Percentiles rank a stretch among this genome's conserved stretches.
Conservation (phyloP, 1,140 invertebrate genomes). For the Polypedilum vanderplanki region DNA sequence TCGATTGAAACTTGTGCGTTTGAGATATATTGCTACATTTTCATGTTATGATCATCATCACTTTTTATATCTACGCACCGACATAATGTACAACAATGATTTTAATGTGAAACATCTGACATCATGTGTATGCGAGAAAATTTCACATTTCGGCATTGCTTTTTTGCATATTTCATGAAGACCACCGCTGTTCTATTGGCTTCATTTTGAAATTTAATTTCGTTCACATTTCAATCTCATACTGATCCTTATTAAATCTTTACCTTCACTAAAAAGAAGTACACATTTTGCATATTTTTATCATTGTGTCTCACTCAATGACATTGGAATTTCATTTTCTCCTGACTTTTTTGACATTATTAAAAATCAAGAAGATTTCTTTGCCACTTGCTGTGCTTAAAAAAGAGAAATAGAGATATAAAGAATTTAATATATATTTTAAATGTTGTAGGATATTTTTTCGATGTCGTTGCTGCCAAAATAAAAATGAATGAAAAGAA, state of each 20-base stretch:
- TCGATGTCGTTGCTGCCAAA: too few species aligned
- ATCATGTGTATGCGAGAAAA: constrained; percentile 37
- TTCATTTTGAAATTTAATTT: constrained; percentile 32
- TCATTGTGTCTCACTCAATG: background rate
- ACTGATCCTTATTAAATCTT: background rate
- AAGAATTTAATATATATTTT: too few species aligned
- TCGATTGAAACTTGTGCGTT: constrained; percentile 4
- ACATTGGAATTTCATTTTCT: background rate
- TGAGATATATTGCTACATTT: background rate
- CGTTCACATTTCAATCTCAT: constrained; percentile 9
- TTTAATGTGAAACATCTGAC: constrained; percentile 6
- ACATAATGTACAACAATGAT: background rate
- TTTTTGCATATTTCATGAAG: constrained; percentile 34
- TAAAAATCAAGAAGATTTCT: background rate
- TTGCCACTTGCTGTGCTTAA: too few species aligned
- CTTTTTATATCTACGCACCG: background rate
- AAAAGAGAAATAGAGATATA: too few species aligned
- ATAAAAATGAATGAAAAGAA: too few species aligned
- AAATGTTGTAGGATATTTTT: too few species aligned
- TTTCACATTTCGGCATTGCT: background rate
- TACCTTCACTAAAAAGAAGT: too few species aligned
- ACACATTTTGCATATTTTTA: too few species aligned
- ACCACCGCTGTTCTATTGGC: constrained; percentile 40
- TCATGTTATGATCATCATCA: background rate
- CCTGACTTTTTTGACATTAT: background rate